Evolutionary conservation across 2,113 vertebrate genomes (phyloP).

Genomic region (Phycodurus eques): DNA sequence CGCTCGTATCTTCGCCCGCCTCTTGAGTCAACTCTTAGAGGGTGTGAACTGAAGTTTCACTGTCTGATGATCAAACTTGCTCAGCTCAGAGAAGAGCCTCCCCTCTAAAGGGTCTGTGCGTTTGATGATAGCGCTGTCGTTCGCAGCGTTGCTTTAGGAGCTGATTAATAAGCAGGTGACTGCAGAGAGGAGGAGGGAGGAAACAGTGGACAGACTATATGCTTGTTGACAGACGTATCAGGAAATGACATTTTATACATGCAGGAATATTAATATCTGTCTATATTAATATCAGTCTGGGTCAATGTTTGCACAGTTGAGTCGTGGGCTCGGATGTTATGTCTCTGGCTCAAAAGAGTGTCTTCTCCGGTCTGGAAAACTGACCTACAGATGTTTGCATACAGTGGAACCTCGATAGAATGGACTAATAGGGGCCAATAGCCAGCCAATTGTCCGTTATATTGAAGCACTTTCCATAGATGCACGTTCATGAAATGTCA

Average conservation of each 20-base stretch:
- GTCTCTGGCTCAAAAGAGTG: background rate
- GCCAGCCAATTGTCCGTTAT: no score
- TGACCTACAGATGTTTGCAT: background rate
- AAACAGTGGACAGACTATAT: constrained; percentile 29
- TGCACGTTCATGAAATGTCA: no score
- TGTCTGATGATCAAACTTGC: constrained; percentile 65
- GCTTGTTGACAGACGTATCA: constrained; percentile 32
- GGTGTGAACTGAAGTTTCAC: constrained; percentile 48
- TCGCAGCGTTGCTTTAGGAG: constrained; percentile 43
- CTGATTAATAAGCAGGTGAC: constrained; percentile 44
- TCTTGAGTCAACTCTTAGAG: constrained; percentile 48
- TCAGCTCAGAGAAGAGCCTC: constrained; percentile 43
- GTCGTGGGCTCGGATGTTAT: background rate
- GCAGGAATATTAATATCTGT: constrained; percentile 34
- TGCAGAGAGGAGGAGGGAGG: constrained; percentile 28
- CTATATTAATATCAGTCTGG: background rate
- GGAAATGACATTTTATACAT: constrained; percentile 28
- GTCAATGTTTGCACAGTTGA: background rate
- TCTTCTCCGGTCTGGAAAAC: background rate
- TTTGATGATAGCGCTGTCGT: constrained; percentile 70
- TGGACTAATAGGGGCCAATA: no score
- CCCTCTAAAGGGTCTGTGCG: constrained; percentile 66
- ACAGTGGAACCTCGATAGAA: no score
- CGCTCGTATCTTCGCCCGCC: constrained; percentile 22
- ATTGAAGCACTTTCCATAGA: no score